Evolutionary conservation across 2,113 vertebrate genomes (phyloP), one percentile per base, ranked within the genome.

Genomic region (Bubo blakistoni): DNA sequence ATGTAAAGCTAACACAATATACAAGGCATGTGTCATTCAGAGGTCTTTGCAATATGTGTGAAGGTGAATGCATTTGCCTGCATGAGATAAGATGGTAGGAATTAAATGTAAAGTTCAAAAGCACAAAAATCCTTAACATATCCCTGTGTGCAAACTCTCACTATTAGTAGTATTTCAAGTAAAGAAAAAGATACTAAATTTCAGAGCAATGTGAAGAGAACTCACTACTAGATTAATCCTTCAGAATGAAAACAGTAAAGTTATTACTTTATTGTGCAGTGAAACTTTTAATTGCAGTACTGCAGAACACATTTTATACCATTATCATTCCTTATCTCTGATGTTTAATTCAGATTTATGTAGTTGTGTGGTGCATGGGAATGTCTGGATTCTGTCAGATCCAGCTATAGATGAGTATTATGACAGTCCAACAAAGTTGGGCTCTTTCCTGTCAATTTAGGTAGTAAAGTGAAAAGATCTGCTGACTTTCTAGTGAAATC

Each of bases 401-500:
- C 70, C 66, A 94, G 46, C 61, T 49, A 17, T 13, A 70, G 57
- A 93, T 65, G 26, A 70, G 10, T 44, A 66, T 76, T 98, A 74
- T 95, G 95, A 94, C 71, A 91, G 79, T 91, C 78, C 67, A 89
- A 66, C 49, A 69, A 95, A 51, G 44, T 0, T 78, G 42, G 83
- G 17, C 59, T 95, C 59, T 73, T 88, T 81, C 61, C 79, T 98
- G 92, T 97, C 97, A 97, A 95, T 97, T 97, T 91, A 80, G 18
- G 77, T n/a, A 79, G 84, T 42, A 88, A 97, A 97, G 59, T 88
- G 81, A 94, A 92, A 96, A 96, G 96, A 96, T 97, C 96, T 97
- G 61, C 94, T 80, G 93, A 94, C 88, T 98, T 98, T 97, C 96
- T 92, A 97, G 96, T 95, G 90, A 98, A 98, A 98, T 98, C 96